Conservation (phyloP, 2,113 vertebrate genomes). For the Panthera uncia region DNA sequence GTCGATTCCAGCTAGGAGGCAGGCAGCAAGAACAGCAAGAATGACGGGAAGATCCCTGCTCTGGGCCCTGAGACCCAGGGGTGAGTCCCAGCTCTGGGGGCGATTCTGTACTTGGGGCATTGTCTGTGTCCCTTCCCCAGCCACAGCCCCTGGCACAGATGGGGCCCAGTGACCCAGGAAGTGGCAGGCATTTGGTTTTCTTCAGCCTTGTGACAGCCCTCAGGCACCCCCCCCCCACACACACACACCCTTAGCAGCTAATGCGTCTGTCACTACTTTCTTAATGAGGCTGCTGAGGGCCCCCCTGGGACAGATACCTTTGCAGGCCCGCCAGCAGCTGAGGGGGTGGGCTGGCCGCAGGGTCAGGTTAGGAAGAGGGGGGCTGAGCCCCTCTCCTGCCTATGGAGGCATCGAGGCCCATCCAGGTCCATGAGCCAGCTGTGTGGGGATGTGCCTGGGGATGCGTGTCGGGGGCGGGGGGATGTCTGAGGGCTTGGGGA, state of each 20-base stretch:
- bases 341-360: conserved; percentile 60
- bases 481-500: neutral
- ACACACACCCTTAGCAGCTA: conserved; percentile 64
- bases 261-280: conserved; percentile 80
- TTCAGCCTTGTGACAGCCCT: conserved; percentile 46
- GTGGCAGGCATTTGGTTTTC: neutral
- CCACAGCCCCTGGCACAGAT: neutral
- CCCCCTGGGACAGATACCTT: conserved; percentile 74
- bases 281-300: conserved; percentile 79
- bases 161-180: neutral
- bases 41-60: neutral
- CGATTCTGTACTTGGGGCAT: neutral
- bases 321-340: conserved; percentile 60
- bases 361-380: conserved; percentile 15
- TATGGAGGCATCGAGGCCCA: neutral
- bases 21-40: neutral
- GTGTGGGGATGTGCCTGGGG: neutral
- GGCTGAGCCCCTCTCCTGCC: conserved; percentile 57
- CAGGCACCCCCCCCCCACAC: neutral
- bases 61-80: neutral
- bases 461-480: neutral
- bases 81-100: neutral
- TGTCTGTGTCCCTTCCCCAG: neutral
- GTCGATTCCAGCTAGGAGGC: neutral
- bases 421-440: neutral